Evolutionary conservation across 2,113 vertebrate species (phyloP).

Genomic region (Psophia crepitans): DNA sequence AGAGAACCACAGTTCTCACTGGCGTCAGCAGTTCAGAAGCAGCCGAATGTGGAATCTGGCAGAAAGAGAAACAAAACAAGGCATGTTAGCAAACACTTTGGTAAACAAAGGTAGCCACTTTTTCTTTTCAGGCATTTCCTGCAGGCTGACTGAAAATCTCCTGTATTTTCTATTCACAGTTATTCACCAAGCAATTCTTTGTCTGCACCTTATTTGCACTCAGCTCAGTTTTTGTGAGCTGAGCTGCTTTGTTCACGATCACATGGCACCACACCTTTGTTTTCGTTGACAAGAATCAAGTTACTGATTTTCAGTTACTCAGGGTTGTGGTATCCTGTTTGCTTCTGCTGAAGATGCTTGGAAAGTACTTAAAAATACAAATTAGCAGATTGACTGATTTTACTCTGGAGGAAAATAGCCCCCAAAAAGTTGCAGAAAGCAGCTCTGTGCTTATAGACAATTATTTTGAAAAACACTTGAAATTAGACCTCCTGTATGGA

Average conservation of each 20-base stretch:
- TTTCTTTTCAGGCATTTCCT: background rate
- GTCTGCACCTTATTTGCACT: background rate
- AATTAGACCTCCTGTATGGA: background rate
- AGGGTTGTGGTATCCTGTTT: background rate
- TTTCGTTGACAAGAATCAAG: background rate
- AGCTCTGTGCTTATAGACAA: background rate
- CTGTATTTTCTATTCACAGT: background rate
- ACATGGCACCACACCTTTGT: background rate
- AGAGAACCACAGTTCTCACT: background rate
- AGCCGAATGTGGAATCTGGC: background rate
- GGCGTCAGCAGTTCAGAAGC: background rate
- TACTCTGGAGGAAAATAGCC: background rate
- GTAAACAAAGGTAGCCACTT: background rate
- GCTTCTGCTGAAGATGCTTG: background rate
- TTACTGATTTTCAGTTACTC: background rate
- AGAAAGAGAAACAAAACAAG: slow-evolving; percentile 9
- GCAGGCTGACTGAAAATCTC: background rate
- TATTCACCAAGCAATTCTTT: background rate
- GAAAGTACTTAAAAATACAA: background rate
- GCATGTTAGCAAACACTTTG: background rate
- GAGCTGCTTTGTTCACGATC: background rate
- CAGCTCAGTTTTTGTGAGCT: background rate
- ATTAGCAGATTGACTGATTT: background rate
- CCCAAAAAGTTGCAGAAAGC: background rate
- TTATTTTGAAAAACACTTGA: background rate